Evolutionary conservation across 2,797 vertebrate species (phyloP).

Genomic region (Lutjanus argentimaculatus): DNA sequence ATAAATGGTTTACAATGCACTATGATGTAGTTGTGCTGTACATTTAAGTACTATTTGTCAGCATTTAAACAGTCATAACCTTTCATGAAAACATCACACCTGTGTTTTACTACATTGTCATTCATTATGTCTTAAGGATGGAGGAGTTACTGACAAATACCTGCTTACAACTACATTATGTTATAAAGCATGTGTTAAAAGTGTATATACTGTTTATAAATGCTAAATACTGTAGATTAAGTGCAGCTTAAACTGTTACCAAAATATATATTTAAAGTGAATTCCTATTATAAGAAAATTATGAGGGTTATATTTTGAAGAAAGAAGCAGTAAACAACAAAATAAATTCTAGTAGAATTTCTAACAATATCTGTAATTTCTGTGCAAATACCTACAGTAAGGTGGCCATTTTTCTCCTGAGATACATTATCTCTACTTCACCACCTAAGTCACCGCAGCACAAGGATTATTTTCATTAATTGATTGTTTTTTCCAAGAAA

Average conservation of each 20-base stretch:
- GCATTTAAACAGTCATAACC: not conserved
- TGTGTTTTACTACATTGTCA: not conserved
- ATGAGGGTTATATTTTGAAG: not conserved
- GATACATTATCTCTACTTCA: not conserved
- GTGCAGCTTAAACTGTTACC: too few relatives aligned
- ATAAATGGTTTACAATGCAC: not conserved
- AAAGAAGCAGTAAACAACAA: not conserved
- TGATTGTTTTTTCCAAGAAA: not conserved
- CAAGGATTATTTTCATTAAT: not conserved
- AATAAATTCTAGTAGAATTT: not conserved
- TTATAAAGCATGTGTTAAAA: too few relatives aligned
- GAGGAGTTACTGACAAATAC: not conserved
- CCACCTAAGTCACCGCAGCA: slow-evolving; percentile 20
- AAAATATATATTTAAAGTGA: too few relatives aligned
- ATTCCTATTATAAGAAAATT: not conserved
- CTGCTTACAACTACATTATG: not conserved
- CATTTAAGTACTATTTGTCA: not conserved
- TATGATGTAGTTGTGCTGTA: too few relatives aligned
- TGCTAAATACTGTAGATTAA: not conserved
- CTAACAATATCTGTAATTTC: not conserved
- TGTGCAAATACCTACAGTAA: not conserved
- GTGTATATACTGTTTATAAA: not conserved
- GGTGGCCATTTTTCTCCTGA: not conserved
- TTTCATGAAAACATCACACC: not conserved
- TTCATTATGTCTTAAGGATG: too few relatives aligned